A percentile compares a stretch with the other conserved stretches of the same genome.
Conservation (phyloP, 1,140 invertebrate species). For the Globodera rostochiensis region DNA sequence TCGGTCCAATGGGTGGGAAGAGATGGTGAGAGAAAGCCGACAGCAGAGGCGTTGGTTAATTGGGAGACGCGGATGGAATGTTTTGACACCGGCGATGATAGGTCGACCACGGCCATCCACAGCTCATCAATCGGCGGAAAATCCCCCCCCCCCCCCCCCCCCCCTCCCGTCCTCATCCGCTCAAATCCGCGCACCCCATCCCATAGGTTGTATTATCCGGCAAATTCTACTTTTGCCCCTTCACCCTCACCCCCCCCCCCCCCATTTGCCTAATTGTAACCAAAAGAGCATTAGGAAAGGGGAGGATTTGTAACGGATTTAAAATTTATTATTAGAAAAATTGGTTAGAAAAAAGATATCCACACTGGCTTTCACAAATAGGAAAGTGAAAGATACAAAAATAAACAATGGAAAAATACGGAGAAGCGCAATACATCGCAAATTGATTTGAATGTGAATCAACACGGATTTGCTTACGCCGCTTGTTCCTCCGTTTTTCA, state of each 20-base stretch:
- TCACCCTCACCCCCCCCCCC: not conserved
- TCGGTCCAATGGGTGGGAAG: not conserved
- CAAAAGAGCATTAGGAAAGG: too few species aligned
- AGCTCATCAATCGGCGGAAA: not conserved
- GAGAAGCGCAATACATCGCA: not conserved
- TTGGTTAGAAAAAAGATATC: too few species aligned
- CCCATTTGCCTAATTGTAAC: not conserved
- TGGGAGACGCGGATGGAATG: not conserved
- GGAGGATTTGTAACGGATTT: too few species aligned
- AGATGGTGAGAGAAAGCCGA: not conserved
- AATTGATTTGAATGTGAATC: not conserved
- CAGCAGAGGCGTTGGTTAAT: not conserved
- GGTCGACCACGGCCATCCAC: not conserved
- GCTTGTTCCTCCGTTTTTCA: not conserved
- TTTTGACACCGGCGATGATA: conserved; percentile 5
- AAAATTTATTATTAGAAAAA: too few species aligned
- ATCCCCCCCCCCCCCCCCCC: not conserved
- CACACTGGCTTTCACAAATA: too few species aligned
- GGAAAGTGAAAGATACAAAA: not conserved
- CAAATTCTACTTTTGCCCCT: not conserved
- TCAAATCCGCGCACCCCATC: not conserved
- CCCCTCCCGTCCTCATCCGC: not conserved
- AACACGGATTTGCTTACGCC: not conserved
- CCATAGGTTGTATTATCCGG: not conserved
- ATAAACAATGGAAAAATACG: not conserved